phyloP scores from a whole-genome alignment of 2,113 vertebrate species.

The Boleophthalmus pectinirostris region DNA sequence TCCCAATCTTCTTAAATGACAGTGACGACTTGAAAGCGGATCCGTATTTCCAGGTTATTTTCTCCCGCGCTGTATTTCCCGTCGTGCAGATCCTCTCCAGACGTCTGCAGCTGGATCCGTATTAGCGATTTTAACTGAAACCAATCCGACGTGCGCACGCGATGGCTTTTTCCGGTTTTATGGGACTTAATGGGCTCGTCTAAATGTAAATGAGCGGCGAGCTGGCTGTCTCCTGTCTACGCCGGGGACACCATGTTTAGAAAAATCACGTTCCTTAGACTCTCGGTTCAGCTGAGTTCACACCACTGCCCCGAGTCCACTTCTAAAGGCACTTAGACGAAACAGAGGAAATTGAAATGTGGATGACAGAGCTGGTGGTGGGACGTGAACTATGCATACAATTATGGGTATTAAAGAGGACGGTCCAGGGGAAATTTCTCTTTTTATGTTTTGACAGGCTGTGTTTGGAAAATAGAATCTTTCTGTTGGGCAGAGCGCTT shows the following conservation, averaged over 20 bases:
- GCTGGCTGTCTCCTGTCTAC: slow-evolving; percentile 3
- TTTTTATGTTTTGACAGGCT: not conserved
- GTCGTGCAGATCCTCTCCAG: not conserved
- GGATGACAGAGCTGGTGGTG: not conserved
- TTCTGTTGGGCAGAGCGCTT: not conserved
- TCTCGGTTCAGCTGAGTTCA: slow-evolving; percentile 9
- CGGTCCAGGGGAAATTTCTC: not conserved
- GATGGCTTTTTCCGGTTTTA: slow-evolving; percentile 19
- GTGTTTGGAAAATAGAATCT: not conserved
- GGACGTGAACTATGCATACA: not conserved
- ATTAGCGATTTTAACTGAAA: slow-evolving; percentile 25
- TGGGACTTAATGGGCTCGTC: slow-evolving; percentile 65
- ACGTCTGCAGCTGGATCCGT: slow-evolving; percentile 10
- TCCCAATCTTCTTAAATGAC: not conserved
- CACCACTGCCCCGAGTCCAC: not conserved
- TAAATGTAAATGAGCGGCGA: slow-evolving; percentile 70
- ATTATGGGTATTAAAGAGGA: not conserved
- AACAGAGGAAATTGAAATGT: slow-evolving; percentile 2
- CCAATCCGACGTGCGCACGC: slow-evolving; percentile 22
- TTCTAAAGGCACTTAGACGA: slow-evolving; percentile 2
- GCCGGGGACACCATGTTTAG: slow-evolving; percentile 20
- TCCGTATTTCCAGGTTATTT: not conserved
- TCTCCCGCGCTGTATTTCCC: slow-evolving; percentile 8
- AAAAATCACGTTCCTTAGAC: slow-evolving; percentile 14
- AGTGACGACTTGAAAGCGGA: not conserved